Evolutionary conservation across 2,113 vertebrate genomes (phyloP), one percentile per base, ranked within the genome.

Genomic region (Odontophorus gujanensis): DNA sequence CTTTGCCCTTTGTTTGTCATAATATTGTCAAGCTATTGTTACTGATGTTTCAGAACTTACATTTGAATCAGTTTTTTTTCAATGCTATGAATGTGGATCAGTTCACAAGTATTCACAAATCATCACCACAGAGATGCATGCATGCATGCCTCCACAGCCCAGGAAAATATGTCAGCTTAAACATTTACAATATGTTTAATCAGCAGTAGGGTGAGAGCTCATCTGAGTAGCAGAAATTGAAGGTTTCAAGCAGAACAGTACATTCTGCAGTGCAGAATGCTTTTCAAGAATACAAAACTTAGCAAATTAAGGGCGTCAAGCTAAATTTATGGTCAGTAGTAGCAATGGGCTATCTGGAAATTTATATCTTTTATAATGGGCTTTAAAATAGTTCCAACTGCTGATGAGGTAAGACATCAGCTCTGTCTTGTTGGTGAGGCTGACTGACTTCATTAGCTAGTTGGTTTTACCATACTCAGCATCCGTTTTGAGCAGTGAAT

Each of bases 181-280:
- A 95, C 84, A 93, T 94, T 90, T 92, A 28, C 93, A 94, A 65
- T 89, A 73, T 85, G 68, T 96, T 97, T 90, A 92, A 96, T 94
- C 88, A 93, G 79, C 85, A 86, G 63, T 87, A 65, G 88, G 89
- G 87, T 32, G 59, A 81, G 91, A 92, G 36, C 75, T 94, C 91
- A 34, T 92, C 81, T 87, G 38, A 94, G 92, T 58, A 72, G 94
- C 57, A 90, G 58, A 72, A 95, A 92, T 2, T 61, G 81, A 66
- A 89, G 21, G 51, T 91, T 85, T 96, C 20, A 71, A 15, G 66
- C 26, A 69, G 83, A 94, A 81, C 91, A 91, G 47, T 42, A 79
- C 93, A 94, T 90, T 67, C 69, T 90, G 59, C 84, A 45, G 55
- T 1, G 18, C 80, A 81, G 80, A 85, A 58, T 63, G 45, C 13